Percentiles rank a stretch among this genome's conserved stretches.
phyloP scores from a whole-genome alignment of 2,888 invertebrate species.

The Cactoblastis cactorum region DNA sequence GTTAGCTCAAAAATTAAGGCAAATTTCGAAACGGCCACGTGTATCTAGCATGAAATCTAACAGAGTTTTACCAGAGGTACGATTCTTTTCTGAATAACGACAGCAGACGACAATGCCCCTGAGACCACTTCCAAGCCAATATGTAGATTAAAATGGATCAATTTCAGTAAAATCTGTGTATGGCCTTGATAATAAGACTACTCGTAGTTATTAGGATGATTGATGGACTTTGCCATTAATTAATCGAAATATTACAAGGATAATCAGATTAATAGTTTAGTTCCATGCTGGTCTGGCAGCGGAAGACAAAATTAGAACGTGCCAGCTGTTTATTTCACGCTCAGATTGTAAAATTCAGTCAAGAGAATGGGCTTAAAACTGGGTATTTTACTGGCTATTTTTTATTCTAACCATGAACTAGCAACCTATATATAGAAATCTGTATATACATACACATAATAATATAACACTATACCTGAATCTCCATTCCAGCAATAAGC shows the following conservation, averaged over 20 bases:
- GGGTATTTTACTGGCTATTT: too few species aligned
- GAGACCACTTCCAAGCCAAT: conserved; percentile 54
- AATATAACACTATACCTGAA: too few species aligned
- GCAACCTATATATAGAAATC: too few species aligned
- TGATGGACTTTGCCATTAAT: conserved; percentile 35
- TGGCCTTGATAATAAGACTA: conserved; percentile 46
- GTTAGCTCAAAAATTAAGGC: conserved; percentile 18
- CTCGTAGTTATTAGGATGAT: conserved; percentile 56
- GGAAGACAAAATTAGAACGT: too few species aligned
- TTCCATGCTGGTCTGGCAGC: too few species aligned
- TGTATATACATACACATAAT: too few species aligned
- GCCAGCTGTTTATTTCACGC: too few species aligned
- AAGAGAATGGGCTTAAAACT: too few species aligned
- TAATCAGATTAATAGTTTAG: too few species aligned
- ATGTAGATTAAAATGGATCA: conserved; percentile 68
- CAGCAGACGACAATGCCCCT: conserved; percentile 38
- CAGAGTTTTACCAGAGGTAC: conserved; percentile 41
- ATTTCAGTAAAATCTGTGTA: conserved; percentile 57
- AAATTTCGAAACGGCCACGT: conserved; percentile 36
- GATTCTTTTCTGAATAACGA: conserved; percentile 38
- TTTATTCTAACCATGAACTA: too few species aligned
- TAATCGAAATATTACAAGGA: background rate
- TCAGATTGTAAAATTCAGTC: too few species aligned
- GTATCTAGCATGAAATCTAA: conserved; percentile 43
- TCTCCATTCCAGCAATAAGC: too few species aligned